Evolutionary conservation across 1,140 invertebrate genomes (phyloP).

Genomic region (Amyelois transitella): DNA sequence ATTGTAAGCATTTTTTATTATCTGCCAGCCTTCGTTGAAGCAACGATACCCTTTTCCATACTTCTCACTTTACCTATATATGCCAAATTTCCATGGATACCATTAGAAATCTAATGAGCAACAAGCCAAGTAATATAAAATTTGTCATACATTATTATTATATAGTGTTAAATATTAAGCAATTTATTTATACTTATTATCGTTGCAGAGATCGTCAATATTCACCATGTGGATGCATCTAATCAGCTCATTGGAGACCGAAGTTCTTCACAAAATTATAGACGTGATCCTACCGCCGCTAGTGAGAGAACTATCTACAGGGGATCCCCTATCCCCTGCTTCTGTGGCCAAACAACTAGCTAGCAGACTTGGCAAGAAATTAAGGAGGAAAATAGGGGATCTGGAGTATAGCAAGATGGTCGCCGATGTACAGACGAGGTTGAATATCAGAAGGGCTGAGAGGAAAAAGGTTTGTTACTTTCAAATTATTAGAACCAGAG

Average conservation of each 20-base stretch:
- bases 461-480: slow-evolving; percentile 74
- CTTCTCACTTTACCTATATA: too few species aligned
- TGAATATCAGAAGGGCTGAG: slow-evolving; percentile 78
- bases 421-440: slow-evolving; percentile 72
- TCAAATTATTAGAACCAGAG: not conserved
- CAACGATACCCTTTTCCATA: too few species aligned
- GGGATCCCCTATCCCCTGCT: slow-evolving; percentile 35
- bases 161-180: not conserved
- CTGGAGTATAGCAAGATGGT: slow-evolving; percentile 56
- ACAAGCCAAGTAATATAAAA: too few species aligned
- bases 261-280: slow-evolving; percentile 33
- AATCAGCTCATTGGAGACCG: slow-evolving; percentile 35
- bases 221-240: slow-evolving; percentile 59
- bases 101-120: too few species aligned
- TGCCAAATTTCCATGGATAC: too few species aligned
- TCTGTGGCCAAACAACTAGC: slow-evolving; percentile 42
- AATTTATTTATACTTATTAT: slow-evolving; percentile 5
- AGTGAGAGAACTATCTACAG: slow-evolving; percentile 57
- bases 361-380: slow-evolving; percentile 45
- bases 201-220: slow-evolving; percentile 52
- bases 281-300: slow-evolving; percentile 52
- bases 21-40: too few species aligned
- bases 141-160: too few species aligned
- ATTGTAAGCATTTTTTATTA: slow-evolving; percentile 71
- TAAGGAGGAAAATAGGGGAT: slow-evolving; percentile 55